Conservation (phyloP, 2,888 invertebrate genomes). For the Mellilla xanthometata region DNA sequence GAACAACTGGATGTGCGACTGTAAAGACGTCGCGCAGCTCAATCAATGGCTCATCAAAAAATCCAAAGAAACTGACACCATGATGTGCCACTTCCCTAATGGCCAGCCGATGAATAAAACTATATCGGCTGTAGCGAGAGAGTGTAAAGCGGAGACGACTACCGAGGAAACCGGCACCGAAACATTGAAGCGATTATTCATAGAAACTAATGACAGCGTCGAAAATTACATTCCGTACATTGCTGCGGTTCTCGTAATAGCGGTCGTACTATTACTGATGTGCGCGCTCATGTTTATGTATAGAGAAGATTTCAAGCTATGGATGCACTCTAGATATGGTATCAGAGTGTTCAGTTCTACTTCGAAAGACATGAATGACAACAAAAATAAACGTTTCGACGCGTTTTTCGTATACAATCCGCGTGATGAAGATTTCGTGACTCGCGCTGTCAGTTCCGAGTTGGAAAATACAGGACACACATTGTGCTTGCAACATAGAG, state of each 20-base stretch:
- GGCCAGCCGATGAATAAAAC: conserved; percentile 77
- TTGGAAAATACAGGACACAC: conserved; percentile 85
- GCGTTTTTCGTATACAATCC: conserved; percentile 94
- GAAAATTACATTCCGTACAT: conserved; percentile 89
- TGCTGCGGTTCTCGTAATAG: conserved; percentile 86
- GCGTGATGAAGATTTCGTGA: conserved; percentile 89
- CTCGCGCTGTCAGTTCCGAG: conserved; percentile 86
- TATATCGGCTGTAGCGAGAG: conserved; percentile 70
- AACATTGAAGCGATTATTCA: conserved; percentile 80
- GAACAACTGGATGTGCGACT: conserved; percentile 93
- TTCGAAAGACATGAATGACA: conserved; percentile 78
- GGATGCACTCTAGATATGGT: conserved; percentile 91
- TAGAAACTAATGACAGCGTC: conserved; percentile 85
- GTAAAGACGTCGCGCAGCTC: conserved; percentile 86
- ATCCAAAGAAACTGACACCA: conserved; percentile 85
- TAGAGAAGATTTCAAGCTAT: conserved; percentile 89
- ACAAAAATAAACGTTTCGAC: conserved; percentile 89
- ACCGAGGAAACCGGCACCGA: conserved; percentile 84
- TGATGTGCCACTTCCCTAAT: conserved; percentile 85
- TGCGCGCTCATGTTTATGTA: conserved; percentile 88
- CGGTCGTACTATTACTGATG: conserved; percentile 86
- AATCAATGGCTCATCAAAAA: conserved; percentile 87
- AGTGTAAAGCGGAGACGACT: conserved; percentile 85
- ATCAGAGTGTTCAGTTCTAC: conserved; percentile 87
- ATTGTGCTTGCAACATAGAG: conserved; percentile 88